Evolutionary conservation across 2,797 vertebrate species (phyloP), one percentile per base, ranked within the genome.

Genomic region (Hippoglossus hippoglossus): DNA sequence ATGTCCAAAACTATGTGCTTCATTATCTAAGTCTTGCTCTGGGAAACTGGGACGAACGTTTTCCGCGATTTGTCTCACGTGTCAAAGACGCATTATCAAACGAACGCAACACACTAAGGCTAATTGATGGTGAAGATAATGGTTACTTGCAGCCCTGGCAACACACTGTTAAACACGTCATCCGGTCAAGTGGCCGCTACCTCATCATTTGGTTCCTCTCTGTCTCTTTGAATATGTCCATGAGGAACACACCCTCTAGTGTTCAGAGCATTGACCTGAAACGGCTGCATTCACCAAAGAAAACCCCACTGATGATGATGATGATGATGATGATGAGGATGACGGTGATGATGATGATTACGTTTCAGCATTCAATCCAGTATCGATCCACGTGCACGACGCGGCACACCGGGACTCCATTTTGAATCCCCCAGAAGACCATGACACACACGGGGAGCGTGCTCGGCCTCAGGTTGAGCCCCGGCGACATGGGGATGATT

Each of bases 161-260:
- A 57, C 31, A 47, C 2, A 3, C 24, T 21, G 4, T 49, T n/a
- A 56, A 46, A 46, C 44, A 46, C 44, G 18, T 46, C 44, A 46
- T 8, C 15, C 44, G 18, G 18, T 19, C 55, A 51, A 55, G 24
- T 13, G 36, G 53, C 6, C 44, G 52, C n/a, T 4, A 64, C 11
- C 6, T 6, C 4, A 3, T 54, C 5, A 16, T 19, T 47, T n/a
- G 10, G 6, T 4, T 8, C 18, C 26, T 24, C 22, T 12, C 2
- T 55, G 41, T 44, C 24, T 67, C 60, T 61, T 8, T 63, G 39
- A 62, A 55, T 25, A 71, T 67, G 68, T 21, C 72, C 67, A 82
- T 73, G 83, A 80, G 75, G 58, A 81, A 81, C 69, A 89, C 79
- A 71, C 75, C 78, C 79, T 79, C 88, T 82, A 82, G 78, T 85